These are phyloP conservation scores for Lithophane leautieri DNA, from an alignment of 2,888 invertebrate species.

Conservation along the genomic window DNA sequence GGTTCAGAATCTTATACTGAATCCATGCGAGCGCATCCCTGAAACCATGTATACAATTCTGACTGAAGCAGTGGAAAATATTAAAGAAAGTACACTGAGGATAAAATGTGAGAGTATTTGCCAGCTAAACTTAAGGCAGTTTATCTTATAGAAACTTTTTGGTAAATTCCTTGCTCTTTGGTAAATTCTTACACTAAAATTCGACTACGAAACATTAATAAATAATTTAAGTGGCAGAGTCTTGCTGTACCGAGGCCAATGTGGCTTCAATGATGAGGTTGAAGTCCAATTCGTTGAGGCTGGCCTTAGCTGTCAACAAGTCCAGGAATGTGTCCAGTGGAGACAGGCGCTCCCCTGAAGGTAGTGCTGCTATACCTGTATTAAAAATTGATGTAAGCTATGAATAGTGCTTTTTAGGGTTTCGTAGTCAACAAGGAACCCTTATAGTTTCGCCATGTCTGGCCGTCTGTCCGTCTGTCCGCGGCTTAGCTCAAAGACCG, in stretches of 20 bases:
- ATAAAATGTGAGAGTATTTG: conserved; percentile 3
- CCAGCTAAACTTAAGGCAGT: not conserved
- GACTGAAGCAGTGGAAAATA: not conserved
- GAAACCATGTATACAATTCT: not conserved
- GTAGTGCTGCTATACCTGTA: conserved; percentile 92
- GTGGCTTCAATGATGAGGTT: conserved; percentile 96
- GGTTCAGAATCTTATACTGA: too few species aligned
- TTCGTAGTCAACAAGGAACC: too few species aligned
- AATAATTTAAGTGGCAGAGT: conserved; percentile 68
- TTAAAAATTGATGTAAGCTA: not conserved
- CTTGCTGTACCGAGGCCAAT: conserved; percentile 88
- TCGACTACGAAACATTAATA: conserved; percentile 38
- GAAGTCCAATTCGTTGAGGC: conserved; percentile 95
- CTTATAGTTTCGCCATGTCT: too few species aligned
- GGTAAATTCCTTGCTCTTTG: conserved; percentile 46
- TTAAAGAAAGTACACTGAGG: not conserved
- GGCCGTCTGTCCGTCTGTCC: too few species aligned
- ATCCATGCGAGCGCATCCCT: too few species aligned
- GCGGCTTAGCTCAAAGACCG: too few species aligned
- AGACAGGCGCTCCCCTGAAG: conserved; percentile 93
- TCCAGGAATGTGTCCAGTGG: conserved; percentile 96
- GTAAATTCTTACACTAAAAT: conserved; percentile 34
- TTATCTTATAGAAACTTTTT: conserved; percentile 44
- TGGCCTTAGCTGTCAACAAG: conserved; percentile 96
- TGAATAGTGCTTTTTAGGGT: too few species aligned